Evolutionary conservation across 2,888 invertebrate species (phyloP).

Genomic region (Polyommatus iphigenia): DNA sequence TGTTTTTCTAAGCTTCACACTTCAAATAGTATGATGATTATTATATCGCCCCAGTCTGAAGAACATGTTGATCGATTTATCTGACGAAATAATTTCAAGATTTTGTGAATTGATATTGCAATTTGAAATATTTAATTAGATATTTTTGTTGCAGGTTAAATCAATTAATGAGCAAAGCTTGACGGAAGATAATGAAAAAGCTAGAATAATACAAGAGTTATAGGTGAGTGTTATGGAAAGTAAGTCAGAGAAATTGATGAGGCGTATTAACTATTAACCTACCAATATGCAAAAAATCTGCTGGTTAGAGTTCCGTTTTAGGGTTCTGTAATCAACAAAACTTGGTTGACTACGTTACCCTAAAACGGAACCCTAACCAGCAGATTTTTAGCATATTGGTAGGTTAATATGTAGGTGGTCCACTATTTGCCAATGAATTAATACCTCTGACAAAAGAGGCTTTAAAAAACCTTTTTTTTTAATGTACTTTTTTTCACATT

Average conservation of each 20-base stretch:
- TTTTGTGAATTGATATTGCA: background rate
- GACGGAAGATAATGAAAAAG: background rate
- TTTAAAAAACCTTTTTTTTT: background rate
- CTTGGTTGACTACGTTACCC: too few species aligned
- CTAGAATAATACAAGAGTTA: too few species aligned
- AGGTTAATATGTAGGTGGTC: too few species aligned
- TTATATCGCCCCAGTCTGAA: conserved; percentile 66
- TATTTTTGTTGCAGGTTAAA: background rate
- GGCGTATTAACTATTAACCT: too few species aligned
- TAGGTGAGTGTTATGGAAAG: background rate
- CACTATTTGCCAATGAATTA: background rate
- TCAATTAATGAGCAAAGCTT: background rate
- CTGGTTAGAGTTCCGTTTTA: too few species aligned
- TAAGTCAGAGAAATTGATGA: too few species aligned
- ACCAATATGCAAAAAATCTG: too few species aligned
- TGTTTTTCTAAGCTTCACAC: background rate
- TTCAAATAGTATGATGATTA: conserved; percentile 48
- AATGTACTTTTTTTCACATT: background rate
- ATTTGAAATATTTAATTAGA: background rate
- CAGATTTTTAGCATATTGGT: too few species aligned
- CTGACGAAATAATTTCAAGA: conserved; percentile 39
- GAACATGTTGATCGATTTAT: conserved; percentile 55
- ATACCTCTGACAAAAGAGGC: background rate
- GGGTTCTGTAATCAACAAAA: too few species aligned
- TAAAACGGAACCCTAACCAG: too few species aligned